Evolutionary conservation across 2,113 vertebrate species (phyloP), one percentile per base, ranked within the genome.

Genomic region (Periophthalmus modestus): DNA sequence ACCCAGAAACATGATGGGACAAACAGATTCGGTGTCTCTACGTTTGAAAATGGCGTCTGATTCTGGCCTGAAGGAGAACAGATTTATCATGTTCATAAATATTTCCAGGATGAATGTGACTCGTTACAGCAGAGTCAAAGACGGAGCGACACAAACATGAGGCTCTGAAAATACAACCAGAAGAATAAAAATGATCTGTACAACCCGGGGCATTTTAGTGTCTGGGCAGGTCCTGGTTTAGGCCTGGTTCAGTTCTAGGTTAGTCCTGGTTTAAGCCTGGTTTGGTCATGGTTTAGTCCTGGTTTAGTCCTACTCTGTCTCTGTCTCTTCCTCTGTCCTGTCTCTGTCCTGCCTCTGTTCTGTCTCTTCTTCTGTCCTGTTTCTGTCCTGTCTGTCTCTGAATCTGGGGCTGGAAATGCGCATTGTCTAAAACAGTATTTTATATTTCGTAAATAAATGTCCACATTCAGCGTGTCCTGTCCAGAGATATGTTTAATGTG

Each of bases 81-180:
- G 19, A n/a, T 55, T n/a, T 55, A 55, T 55, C 52, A 21, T 55
- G n/a, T 55, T 55, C 52, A 55, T 55, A 55, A 55, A 55, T n/a
- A 55, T 55, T n/a, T 55, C 52, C 52, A 55, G 52, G 52, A 55
- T 55, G 7, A 55, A 55, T 55, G 19, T n/a, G 52, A 19, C n/a
- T 11, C n/a, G 7, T 55, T 55, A 55, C 19, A 9, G 52, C 19
- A n/a, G 52, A 19, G 52, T n/a, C 19, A 21, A n/a, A 55, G 52
- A 55, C n/a, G 19, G 19, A 55, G n/a, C 52, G 52, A 55, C 19
- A 55, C 52, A 55, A 55, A n/a, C 19, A 55, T 11, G 21, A 55
- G 19, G 19, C 11, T 19, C 52, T 10, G 10, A 55, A 55, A 55
- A n/a, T 10, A 55, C 19, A 21, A 21, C 6, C 7, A 55, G 21